Conservation (phyloP, 2,113 vertebrate genomes). For the Oreochromis niloticus region DNA sequence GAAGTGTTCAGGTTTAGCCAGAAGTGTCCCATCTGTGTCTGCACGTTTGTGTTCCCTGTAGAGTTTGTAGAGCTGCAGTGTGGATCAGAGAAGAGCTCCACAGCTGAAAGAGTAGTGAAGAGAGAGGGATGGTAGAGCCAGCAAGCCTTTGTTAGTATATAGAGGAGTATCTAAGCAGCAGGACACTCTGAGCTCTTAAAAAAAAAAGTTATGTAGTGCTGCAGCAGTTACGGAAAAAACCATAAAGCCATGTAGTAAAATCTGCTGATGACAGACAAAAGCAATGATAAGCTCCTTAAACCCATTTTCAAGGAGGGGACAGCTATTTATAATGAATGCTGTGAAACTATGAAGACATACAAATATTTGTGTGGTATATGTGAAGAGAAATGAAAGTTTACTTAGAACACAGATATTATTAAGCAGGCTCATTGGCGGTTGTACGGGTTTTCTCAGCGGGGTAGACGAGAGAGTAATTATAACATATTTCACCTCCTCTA, state of each 20-base stretch:
- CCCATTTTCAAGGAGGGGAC: not conserved
- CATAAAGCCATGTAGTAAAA: not conserved
- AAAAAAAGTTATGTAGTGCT: not conserved
- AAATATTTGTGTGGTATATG: not conserved
- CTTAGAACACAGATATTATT: not conserved
- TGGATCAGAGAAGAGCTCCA: conserved; percentile 1
- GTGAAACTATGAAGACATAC: not conserved
- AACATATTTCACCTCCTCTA: not conserved
- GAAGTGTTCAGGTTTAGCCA: not conserved
- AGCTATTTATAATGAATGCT: not conserved
- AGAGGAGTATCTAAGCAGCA: not conserved
- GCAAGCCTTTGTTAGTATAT: not conserved
- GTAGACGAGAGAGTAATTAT: not conserved
- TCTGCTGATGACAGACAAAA: not conserved
- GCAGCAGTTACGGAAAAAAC: not conserved
- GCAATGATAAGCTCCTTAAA: not conserved
- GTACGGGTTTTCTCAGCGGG: not conserved
- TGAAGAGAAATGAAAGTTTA: not conserved
- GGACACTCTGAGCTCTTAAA: not conserved
- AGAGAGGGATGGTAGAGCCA: not conserved
- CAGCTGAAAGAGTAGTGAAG: not conserved
- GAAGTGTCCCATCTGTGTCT: not conserved
- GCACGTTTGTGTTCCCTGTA: not conserved
- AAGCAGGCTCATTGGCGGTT: not conserved
- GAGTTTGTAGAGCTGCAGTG: not conserved